These are phyloP conservation scores for Coelogynopora nodosa DNA, from an alignment of 2,888 invertebrate genomes.

Conservation along the genomic window DNA sequence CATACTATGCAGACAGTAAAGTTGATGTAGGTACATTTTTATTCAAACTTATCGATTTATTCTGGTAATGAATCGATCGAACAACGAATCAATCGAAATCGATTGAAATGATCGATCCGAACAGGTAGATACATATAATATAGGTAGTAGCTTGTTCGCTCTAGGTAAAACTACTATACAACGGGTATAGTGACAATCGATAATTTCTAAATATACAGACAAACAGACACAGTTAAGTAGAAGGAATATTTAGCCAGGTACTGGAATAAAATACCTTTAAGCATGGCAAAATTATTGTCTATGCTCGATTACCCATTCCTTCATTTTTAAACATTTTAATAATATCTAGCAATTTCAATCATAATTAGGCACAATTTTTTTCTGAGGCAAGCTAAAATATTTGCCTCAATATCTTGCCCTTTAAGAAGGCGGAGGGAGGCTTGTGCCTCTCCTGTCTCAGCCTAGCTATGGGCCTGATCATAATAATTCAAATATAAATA, in stretches of 20 bases:
- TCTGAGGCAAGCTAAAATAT: background rate
- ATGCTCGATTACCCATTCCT: background rate
- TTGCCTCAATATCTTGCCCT: background rate
- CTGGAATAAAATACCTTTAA: background rate
- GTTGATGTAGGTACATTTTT: too few species aligned
- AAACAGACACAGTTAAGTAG: background rate
- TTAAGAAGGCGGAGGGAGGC: background rate
- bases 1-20: too few species aligned
- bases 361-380: background rate
- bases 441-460: background rate
- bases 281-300: background rate
- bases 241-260: background rate
- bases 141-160: too few species aligned
- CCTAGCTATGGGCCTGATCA: background rate
- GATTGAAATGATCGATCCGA: too few species aligned
- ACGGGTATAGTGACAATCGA: too few species aligned
- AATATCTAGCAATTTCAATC: background rate
- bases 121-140: too few species aligned
- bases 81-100: too few species aligned
- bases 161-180: too few species aligned
- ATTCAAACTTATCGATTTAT: too few species aligned
- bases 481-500: too few species aligned
- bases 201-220: background rate
- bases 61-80: too few species aligned
- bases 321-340: background rate